A percentile compares a stretch with the other conserved stretches of the same genome.
These are phyloP conservation scores for Thaumatotibia leucotreta DNA, from an alignment of 1,140 invertebrate genomes.

Conservation along the genomic window DNA sequence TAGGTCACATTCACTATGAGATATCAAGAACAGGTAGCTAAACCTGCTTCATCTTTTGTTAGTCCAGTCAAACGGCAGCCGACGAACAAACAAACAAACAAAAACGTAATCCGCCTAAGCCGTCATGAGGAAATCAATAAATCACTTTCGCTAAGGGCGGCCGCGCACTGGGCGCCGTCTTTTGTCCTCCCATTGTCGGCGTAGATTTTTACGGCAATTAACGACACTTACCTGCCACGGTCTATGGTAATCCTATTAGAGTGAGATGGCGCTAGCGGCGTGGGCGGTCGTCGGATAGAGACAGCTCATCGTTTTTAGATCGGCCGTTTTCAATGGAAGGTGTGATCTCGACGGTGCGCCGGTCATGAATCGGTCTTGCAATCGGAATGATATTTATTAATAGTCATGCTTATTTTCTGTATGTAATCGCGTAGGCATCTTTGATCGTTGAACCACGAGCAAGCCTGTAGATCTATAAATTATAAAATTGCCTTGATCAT, in stretches of 20 bases:
- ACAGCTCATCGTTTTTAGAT: constrained; percentile 16
- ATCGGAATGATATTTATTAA: not conserved
- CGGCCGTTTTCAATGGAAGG: constrained; percentile 10
- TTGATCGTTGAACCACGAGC: not conserved
- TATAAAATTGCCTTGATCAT: no score
- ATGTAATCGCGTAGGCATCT: not conserved
- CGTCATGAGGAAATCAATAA: constrained; percentile 66
- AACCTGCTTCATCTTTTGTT: not conserved
- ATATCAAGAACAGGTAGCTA: not conserved
- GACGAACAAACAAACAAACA: constrained; percentile 56
- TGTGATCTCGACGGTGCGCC: constrained; percentile 22
- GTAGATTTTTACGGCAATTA: constrained; percentile 72
- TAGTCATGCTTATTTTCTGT: not conserved
- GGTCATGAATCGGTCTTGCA: not conserved
- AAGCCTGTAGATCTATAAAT: no score
- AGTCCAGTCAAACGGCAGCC: constrained; percentile 39
- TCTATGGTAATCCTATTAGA: constrained; percentile 65
- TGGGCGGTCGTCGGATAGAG: constrained; percentile 42
- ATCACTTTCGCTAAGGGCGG: constrained; percentile 60
- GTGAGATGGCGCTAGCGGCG: constrained; percentile 30
- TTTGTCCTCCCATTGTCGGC: constrained; percentile 57
- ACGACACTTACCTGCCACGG: constrained; percentile 67
- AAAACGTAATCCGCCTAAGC: constrained; percentile 54
- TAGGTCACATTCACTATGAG: not conserved
- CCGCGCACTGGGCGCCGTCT: constrained; percentile 51